phyloP scores from a whole-genome alignment of 2,888 invertebrate species.

The Clivina fossor region DNA sequence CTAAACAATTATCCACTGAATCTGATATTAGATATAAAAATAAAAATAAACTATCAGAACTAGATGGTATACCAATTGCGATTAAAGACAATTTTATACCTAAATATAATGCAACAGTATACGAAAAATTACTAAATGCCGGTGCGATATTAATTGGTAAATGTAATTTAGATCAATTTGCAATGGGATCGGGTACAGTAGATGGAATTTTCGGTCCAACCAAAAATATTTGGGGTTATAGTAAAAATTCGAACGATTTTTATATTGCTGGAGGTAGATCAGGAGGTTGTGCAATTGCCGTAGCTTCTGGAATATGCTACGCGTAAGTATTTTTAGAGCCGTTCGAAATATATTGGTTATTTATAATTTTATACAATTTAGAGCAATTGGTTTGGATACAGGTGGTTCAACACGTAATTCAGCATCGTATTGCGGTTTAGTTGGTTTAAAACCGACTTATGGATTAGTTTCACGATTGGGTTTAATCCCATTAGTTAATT shows the following conservation, averaged over 20 bases:
- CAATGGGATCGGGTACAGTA: constrained; percentile 92
- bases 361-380: constrained; percentile 48
- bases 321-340: constrained; percentile 61
- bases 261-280: constrained; percentile 94
- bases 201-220: constrained; percentile 89
- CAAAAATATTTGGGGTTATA: constrained; percentile 80
- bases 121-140: constrained; percentile 68
- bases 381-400: constrained; percentile 94
- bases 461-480: constrained; percentile 92
- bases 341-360: background rate
- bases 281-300: constrained; percentile 95
- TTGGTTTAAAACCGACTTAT: constrained; percentile 96
- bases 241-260: constrained; percentile 59
- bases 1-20: constrained; percentile 60
- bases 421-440: constrained; percentile 91
- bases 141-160: constrained; percentile 90
- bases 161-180: constrained; percentile 98
- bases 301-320: constrained; percentile 80
- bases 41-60: constrained; percentile 57
- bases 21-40: constrained; percentile 60
- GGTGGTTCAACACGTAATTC: constrained; percentile 97
- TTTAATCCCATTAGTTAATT: constrained; percentile 94
- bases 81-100: constrained; percentile 94
- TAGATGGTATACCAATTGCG: constrained; percentile 85
- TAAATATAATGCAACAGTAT: constrained; percentile 90